Evolutionary conservation across 2,888 invertebrate genomes (phyloP).

Genomic region (Liopterus haemorrhoidalis): DNA sequence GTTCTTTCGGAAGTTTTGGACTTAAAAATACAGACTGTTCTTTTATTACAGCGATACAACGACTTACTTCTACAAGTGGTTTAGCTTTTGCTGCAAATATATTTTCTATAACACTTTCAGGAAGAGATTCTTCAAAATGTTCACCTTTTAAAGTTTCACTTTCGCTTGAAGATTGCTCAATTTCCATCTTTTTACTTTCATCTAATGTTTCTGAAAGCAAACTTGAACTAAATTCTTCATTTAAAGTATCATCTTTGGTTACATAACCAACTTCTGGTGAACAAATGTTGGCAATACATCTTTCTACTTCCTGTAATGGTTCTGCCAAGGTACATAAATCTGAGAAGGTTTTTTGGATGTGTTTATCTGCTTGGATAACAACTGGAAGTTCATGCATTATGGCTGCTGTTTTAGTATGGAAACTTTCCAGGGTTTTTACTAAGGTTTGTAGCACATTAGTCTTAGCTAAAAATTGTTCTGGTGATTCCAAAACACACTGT

Average conservation of each 20-base stretch:
- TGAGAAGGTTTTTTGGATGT: constrained; percentile 20
- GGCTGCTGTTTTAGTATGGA: constrained; percentile 18
- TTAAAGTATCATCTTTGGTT: too few species aligned
- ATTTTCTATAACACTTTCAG: too few species aligned
- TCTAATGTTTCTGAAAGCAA: too few species aligned
- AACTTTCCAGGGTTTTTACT: constrained; percentile 14
- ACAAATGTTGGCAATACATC: constrained; percentile 33
- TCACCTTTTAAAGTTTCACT: too few species aligned
- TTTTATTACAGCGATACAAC: too few species aligned
- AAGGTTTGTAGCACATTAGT: constrained; percentile 11
- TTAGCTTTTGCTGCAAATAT: constrained; percentile 37
- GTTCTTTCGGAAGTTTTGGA: too few species aligned
- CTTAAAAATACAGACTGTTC: too few species aligned
- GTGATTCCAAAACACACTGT: constrained; percentile 15
- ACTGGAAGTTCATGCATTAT: constrained; percentile 18
- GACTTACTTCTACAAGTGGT: constrained; percentile 45
- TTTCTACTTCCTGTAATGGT: constrained; percentile 37
- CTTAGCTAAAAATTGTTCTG: constrained; percentile 12
- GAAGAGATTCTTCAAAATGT: too few species aligned
- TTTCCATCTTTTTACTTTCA: too few species aligned
- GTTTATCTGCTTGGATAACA: constrained; percentile 6
- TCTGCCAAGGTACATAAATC: constrained; percentile 33
- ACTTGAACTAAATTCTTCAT: too few species aligned
- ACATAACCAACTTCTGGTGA: constrained; percentile 27
- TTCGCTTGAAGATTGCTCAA: too few species aligned